Evolutionary conservation across 2,797 vertebrate genomes (phyloP).

Genomic region (Microctenopoma steveboyesi): DNA sequence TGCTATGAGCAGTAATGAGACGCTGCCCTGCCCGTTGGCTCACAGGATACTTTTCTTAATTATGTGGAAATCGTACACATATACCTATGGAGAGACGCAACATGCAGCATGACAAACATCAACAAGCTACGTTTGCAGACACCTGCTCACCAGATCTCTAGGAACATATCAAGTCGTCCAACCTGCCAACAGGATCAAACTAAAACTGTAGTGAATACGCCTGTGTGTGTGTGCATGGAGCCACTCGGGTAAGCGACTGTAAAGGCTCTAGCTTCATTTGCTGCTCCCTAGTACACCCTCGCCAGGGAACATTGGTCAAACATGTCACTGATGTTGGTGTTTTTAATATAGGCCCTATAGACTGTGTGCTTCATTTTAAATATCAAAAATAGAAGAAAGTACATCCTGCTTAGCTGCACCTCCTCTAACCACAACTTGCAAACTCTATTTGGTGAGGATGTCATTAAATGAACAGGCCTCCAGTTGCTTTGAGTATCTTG

Average conservation of each 20-base stretch:
- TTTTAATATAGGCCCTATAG: background rate
- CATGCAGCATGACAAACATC: conserved; percentile 2
- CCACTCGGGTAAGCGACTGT: conserved; percentile 22
- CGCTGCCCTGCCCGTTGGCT: conserved; percentile 11
- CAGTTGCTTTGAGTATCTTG: conserved; percentile 30
- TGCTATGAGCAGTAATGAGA: conserved; percentile 16
- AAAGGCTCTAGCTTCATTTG: conserved; percentile 5
- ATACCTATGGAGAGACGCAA: conserved; percentile 11
- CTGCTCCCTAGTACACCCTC: background rate
- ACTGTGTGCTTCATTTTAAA: conserved; percentile 26
- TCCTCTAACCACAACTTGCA: conserved; percentile 32
- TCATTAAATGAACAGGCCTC: conserved; percentile 56
- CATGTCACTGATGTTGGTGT: background rate
- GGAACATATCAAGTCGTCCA: conserved; percentile 40
- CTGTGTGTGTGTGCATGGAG: conserved; percentile 2
- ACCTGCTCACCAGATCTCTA: conserved; percentile 18
- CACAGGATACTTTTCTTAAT: conserved; percentile 17
- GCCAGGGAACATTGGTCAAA: background rate
- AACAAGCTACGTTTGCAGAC: conserved; percentile 18
- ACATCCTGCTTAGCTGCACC: conserved; percentile 23
- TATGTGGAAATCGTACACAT: conserved; percentile 47
- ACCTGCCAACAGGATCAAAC: conserved; percentile 40
- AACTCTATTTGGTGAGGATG: conserved; percentile 47
- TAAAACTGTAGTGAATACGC: conserved; percentile 10
- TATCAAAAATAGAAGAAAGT: conserved; percentile 15